Base-by-base conservation (phyloP, 2,888 invertebrate species). In the Ctena decussata region DNA sequence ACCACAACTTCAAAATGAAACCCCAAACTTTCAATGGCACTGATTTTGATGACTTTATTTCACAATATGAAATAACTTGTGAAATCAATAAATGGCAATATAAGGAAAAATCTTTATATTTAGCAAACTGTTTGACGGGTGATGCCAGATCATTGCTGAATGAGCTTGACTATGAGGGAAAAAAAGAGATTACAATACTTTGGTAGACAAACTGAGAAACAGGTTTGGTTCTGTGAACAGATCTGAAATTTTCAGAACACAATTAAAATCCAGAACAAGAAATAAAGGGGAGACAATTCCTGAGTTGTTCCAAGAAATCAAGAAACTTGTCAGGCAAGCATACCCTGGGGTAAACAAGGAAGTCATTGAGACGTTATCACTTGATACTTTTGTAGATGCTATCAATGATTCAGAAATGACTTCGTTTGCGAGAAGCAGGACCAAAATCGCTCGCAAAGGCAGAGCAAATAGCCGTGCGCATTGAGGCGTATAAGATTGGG, bases 111-210 rank as follows among this genome's bases (percentile, higher is more conserved):
- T 60, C 84, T 30, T 53, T 89, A 11, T 75, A 84, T 57, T 65
- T 87, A 15, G 90, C 89, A 8, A 81, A 82, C 39, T 76, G 84
- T 78, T 69, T 87, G 18, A 80, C 41, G 12, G 85, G 84, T 12
- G 12, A 44, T 12, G 85, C 85, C 27, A 60, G 78, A 15, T 53
- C 87, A 1, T 27, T 86, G 0, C 46, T 87, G 24, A 79, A 71
- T 46, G 84, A 90, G 65, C 15, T 85, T 2, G 44, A 49, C 41
- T 32, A 80, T 30, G n/a, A 27, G 8, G 27, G 82, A n/a, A n/a
- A 32, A 75, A 79, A 57, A 37, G 84, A 32, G 84, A 86, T 71
- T 88, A 65, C 69, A 32, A 80, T 12, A 41, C 35, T 32, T 53
- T 87, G 27, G 80, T 82, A 0, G 35, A 75, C 15, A 79, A 76